phyloP scores from a whole-genome alignment of 2,888 invertebrate species.

The Agrochola litura region DNA sequence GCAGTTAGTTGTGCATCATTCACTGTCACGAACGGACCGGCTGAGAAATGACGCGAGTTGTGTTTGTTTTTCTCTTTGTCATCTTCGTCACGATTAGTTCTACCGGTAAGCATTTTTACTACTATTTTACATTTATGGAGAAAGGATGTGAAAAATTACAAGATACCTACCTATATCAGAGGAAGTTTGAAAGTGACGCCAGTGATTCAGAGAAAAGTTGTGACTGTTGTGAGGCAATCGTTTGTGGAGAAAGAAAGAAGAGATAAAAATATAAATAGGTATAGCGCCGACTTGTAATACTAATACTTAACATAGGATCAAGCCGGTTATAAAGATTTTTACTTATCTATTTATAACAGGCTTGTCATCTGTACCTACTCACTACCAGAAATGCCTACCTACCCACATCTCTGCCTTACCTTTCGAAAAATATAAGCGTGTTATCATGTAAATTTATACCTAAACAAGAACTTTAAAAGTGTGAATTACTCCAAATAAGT shows the following conservation, averaged over 20 bases:
- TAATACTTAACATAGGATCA: background rate
- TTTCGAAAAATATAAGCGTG: background rate
- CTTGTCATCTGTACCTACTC: background rate
- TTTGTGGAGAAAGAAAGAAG: background rate
- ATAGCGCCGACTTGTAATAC: background rate
- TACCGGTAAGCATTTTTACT: slow-evolving; percentile 21
- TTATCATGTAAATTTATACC: background rate
- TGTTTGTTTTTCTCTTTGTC: slow-evolving; percentile 50
- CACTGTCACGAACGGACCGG: slow-evolving; percentile 29
- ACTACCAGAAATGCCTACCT: background rate
- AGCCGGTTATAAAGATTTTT: too few relatives aligned
- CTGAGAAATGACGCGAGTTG: slow-evolving; percentile 61
- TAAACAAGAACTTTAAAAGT: background rate
- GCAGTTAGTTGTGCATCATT: slow-evolving; percentile 21
- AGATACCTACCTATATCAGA: background rate
- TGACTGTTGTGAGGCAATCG: background rate
- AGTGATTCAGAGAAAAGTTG: background rate
- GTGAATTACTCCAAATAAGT: background rate
- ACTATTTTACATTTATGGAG: background rate
- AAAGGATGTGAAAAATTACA: too few relatives aligned
- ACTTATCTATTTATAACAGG: too few relatives aligned
- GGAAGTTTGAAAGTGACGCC: background rate
- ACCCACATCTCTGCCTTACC: background rate
- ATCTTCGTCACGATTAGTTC: slow-evolving; percentile 42
- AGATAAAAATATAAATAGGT: background rate